Evolutionary conservation across 2,888 invertebrate species (phyloP).

Genomic region (Lasius platythorax): DNA sequence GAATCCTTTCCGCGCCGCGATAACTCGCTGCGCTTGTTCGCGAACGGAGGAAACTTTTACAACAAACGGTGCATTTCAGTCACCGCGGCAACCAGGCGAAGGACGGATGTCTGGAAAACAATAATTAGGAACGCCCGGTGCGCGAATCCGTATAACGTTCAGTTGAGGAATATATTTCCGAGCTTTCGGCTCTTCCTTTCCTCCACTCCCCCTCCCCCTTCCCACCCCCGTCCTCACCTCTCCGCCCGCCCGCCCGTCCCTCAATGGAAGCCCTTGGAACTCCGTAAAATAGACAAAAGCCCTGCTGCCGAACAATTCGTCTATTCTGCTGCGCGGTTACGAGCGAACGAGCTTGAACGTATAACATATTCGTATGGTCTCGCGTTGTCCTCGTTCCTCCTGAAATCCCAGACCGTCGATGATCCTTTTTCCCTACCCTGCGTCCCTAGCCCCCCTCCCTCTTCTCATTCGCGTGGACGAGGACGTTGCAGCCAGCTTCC

Average conservation of each 20-base stretch:
- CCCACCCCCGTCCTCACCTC: conserved; percentile 34
- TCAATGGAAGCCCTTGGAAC: conserved; percentile 84
- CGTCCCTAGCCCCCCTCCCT: conserved; percentile 23
- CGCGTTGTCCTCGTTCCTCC: conserved; percentile 60
- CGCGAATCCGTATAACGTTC: conserved; percentile 82
- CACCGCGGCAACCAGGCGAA: conserved; percentile 73
- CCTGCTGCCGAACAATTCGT: conserved; percentile 83
- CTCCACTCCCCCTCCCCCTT: conserved; percentile 32
- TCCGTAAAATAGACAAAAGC: conserved; percentile 85
- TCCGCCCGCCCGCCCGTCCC: conserved; percentile 58
- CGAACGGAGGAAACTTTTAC: conserved; percentile 72
- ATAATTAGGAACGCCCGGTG: conserved; percentile 82
- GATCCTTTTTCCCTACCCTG: conserved; percentile 55
- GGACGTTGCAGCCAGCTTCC: conserved; percentile 69
- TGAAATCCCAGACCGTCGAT: conserved; percentile 61
- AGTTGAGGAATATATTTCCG: conserved; percentile 83
- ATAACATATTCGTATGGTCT: conserved; percentile 81
- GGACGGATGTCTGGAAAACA: conserved; percentile 80
- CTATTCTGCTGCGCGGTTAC: conserved; percentile 83
- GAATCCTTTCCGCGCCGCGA: conserved; percentile 19
- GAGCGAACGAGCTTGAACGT: conserved; percentile 82
- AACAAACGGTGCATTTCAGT: conserved; percentile 74
- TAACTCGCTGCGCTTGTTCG: conserved; percentile 38
- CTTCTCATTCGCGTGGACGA: conserved; percentile 58
- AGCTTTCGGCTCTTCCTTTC: conserved; percentile 79